Evolutionary conservation across 1,140 invertebrate genomes (phyloP).

Genomic region (Zaprionus kolodkinae): DNA sequence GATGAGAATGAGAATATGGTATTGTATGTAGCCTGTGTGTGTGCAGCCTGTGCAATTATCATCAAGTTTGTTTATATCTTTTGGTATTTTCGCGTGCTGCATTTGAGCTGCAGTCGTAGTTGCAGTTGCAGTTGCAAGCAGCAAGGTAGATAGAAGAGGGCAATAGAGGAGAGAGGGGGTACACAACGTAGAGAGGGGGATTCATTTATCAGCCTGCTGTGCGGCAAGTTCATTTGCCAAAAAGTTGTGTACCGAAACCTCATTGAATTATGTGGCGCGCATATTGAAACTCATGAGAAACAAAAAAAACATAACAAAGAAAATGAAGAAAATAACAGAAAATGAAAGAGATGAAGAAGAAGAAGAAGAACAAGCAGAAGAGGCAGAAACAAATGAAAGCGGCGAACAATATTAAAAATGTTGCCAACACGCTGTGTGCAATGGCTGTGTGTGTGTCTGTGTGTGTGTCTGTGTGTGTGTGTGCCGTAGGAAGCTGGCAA

Average conservation of each 20-base stretch:
- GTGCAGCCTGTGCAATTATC: conserved; percentile 36
- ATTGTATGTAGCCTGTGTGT: background rate
- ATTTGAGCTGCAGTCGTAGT: conserved; percentile 43
- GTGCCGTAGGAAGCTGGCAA: conserved; percentile 44
- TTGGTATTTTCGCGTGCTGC: conserved; percentile 38
- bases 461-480: conserved; percentile 21
- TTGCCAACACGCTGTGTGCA: background rate
- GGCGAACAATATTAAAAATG: conserved; percentile 47
- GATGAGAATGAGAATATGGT: background rate
- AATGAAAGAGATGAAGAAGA: background rate
- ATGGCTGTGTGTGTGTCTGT: conserved; percentile 8
- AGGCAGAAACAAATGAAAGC: conserved; percentile 26
- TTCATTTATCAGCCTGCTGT: conserved; percentile 32
- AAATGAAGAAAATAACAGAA: background rate
- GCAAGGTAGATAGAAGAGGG: background rate
- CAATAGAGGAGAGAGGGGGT: too few relatives aligned
- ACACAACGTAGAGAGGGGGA: background rate
- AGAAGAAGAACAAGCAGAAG: background rate
- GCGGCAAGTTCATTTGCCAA: conserved; percentile 30
- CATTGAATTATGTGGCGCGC: conserved; percentile 49
- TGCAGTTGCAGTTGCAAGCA: conserved; percentile 4
- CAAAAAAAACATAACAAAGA: conserved; percentile 10
- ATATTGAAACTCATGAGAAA: conserved; percentile 36
- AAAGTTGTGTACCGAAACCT: conserved; percentile 22
- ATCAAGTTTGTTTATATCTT: conserved; percentile 45